Percentiles rank a stretch among this genome's conserved stretches.
phyloP scores from a whole-genome alignment of 2,797 vertebrate genomes.

The Pygocentrus nattereri region DNA sequence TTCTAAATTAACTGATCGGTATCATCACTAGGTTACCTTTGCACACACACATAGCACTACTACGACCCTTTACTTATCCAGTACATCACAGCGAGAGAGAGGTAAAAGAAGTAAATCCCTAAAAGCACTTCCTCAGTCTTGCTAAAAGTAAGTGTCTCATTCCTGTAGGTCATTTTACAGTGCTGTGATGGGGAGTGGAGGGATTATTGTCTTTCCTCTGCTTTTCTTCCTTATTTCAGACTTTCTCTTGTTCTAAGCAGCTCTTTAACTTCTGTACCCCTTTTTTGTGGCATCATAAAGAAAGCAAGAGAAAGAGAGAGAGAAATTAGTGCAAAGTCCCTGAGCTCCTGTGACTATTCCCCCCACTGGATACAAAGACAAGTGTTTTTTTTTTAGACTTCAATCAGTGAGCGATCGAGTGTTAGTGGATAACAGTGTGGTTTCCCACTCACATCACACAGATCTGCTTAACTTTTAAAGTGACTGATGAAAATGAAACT shows the following conservation, averaged over 20 bases:
- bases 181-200: slow-evolving; percentile 32
- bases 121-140: slow-evolving; percentile 33
- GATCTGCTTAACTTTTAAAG: not conserved
- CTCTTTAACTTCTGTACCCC: slow-evolving; percentile 34
- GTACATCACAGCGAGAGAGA: too few species aligned
- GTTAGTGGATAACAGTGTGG: not conserved
- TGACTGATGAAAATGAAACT: not conserved
- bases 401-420: not conserved
- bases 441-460: not conserved
- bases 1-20: not conserved
- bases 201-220: slow-evolving; percentile 47
- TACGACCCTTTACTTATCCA: too few species aligned
- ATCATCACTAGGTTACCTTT: not conserved
- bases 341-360: not conserved
- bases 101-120: not conserved
- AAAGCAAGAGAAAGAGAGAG: slow-evolving; percentile 1
- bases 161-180: slow-evolving; percentile 38
- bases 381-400: not conserved
- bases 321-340: not conserved
- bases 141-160: slow-evolving; percentile 44
- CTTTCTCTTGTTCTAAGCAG: slow-evolving; percentile 49
- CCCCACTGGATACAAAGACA: not conserved
- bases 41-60: not conserved
- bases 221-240: not conserved
- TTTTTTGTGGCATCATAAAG: slow-evolving; percentile 37